Conservation (phyloP, 2,797 vertebrate species). For the Sternotherus odoratus region DNA sequence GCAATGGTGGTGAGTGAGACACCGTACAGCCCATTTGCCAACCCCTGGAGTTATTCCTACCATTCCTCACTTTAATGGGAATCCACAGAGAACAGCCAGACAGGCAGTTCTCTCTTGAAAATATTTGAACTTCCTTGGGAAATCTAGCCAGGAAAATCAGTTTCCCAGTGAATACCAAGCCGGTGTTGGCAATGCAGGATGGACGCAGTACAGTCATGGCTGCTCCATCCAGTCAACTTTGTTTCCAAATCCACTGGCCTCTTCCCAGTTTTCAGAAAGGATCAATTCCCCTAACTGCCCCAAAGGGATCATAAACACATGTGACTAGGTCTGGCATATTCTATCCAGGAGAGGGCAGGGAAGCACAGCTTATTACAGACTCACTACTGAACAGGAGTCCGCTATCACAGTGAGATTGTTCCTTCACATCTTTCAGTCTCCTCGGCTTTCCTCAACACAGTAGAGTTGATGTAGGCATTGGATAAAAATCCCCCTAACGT, state of each 20-base stretch:
- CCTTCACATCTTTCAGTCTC: not conserved
- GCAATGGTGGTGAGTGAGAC: not conserved
- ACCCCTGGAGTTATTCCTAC: not conserved
- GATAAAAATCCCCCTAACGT: not conserved
- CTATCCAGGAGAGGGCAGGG: constrained; percentile 77
- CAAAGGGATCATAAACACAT: not conserved
- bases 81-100: not conserved
- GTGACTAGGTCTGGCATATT: constrained; percentile 50
- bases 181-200: not conserved
- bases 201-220: not conserved
- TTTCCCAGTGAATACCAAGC: constrained; percentile 8
- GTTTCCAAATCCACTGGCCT: not conserved
- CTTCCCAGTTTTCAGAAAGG: not conserved
- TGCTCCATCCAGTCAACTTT: not conserved
- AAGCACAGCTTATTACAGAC: constrained; percentile 65
- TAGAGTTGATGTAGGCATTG: not conserved
- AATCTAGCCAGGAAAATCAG: not conserved
- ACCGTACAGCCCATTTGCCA: not conserved
- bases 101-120: constrained; percentile 52
- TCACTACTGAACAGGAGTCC: not conserved
- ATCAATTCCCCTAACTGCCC: not conserved
- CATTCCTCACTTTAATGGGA: constrained; percentile 23
- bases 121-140: not conserved
- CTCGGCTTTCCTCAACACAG: not conserved
- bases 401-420: not conserved